A percentile compares a stretch with the other conserved stretches of the same genome.
phyloP scores from a whole-genome alignment of 2,113 vertebrate genomes.

The Salminus brasiliensis region DNA sequence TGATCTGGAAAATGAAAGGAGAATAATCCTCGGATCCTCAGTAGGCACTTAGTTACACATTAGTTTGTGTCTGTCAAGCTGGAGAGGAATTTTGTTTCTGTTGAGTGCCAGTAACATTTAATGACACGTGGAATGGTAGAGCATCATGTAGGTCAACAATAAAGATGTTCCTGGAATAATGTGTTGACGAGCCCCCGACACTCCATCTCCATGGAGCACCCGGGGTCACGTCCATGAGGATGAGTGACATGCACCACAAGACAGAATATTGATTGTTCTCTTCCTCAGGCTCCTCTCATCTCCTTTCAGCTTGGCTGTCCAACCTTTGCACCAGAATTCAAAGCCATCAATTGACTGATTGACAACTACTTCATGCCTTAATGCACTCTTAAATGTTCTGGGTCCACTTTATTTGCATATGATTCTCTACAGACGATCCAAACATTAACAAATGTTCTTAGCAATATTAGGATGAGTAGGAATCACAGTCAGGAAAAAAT shows the following conservation, averaged over 20 bases:
- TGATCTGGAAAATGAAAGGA: slow-evolving; percentile 36
- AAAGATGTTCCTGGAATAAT: slow-evolving; percentile 43
- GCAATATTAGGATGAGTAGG: background rate
- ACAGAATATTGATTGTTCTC: slow-evolving; percentile 31
- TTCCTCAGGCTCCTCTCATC: background rate
- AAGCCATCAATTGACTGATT: background rate
- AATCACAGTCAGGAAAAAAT: no score
- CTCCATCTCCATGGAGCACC: slow-evolving; percentile 32
- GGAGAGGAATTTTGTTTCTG: background rate
- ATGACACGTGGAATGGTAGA: slow-evolving; percentile 38
- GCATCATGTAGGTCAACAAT: slow-evolving; percentile 32
- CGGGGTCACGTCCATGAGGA: slow-evolving; percentile 47
- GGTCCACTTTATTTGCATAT: background rate
- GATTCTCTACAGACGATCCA: background rate
- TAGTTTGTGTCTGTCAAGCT: background rate
- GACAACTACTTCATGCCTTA: background rate
- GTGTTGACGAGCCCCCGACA: slow-evolving; percentile 34
- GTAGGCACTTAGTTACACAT: slow-evolving; percentile 12
- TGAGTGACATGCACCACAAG: slow-evolving; percentile 41
- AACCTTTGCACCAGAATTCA: background rate
- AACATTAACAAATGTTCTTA: background rate
- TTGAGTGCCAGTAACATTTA: slow-evolving; percentile 31
- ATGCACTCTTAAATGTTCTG: background rate
- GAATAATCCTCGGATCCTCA: slow-evolving; percentile 3
- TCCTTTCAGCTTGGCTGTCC: background rate